A percentile compares a stretch with the other conserved stretches of the same genome.
Conservation (phyloP, 2,797 vertebrate genomes). For the Typhlichthys eigenmanni region DNA sequence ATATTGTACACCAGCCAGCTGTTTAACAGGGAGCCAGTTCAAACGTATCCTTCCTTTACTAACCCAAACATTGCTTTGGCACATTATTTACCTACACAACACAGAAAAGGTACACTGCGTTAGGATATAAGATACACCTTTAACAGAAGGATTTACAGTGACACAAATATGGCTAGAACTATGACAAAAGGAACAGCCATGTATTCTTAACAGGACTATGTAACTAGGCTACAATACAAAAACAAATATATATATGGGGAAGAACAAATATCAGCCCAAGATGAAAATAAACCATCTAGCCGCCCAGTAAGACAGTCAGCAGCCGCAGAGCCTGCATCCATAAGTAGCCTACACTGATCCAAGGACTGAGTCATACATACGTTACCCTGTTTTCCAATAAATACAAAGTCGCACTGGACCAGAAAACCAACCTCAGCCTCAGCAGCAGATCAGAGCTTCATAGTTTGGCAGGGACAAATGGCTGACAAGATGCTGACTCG, state of each 20-base stretch:
- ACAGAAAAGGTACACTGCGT: not conserved
- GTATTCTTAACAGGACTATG: not conserved
- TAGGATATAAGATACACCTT: no score
- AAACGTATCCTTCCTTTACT: slow-evolving; percentile 6
- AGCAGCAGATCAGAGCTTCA: slow-evolving; percentile 61
- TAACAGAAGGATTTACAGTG: not conserved
- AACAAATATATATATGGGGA: no score
- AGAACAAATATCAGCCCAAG: not conserved
- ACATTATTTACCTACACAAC: slow-evolving; percentile 1
- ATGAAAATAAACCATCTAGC: not conserved
- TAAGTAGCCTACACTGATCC: slow-evolving; percentile 14
- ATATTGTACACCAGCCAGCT: not conserved
- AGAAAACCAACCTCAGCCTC: slow-evolving; percentile 69
- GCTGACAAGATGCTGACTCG: slow-evolving; percentile 50
- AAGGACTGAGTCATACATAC: slow-evolving; percentile 12
- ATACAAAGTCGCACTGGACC: slow-evolving; percentile 18
- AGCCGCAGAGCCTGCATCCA: not conserved
- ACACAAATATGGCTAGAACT: not conserved
- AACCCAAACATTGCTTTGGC: not conserved
- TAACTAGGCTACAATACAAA: not conserved
- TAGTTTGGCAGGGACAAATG: slow-evolving; percentile 42
- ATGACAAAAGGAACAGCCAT: not conserved
- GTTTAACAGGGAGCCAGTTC: not conserved
- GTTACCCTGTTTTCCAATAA: not conserved
- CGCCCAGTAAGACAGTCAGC: not conserved